Conservation (phyloP, 2,797 vertebrate species). For the Eupleurogrammus muticus region DNA sequence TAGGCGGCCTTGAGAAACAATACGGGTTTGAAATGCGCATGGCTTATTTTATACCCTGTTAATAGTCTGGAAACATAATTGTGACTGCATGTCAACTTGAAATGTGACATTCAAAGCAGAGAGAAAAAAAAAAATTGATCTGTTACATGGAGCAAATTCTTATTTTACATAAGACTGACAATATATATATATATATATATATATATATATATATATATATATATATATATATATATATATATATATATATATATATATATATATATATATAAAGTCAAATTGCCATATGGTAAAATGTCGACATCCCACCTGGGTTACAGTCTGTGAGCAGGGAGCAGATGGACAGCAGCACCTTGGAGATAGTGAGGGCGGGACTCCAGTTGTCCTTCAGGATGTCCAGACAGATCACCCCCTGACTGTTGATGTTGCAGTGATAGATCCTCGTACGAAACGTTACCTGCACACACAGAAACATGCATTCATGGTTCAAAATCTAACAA, state of each 20-base stretch:
- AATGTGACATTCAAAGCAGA: constrained; percentile 9
- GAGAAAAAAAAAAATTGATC: not conserved
- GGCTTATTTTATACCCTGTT: constrained; percentile 19
- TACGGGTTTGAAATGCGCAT: constrained; percentile 26
- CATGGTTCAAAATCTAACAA: no score
- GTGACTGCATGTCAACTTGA: not conserved
- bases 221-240: fast-evolving
- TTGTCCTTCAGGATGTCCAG: constrained; percentile 99
- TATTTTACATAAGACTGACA: not conserved
- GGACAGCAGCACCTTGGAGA: constrained; percentile 98
- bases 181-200: fast-evolving
- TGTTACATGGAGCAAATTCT: not conserved
- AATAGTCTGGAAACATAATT: constrained; percentile 26
- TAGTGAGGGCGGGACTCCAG: constrained; percentile 97
- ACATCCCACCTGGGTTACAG: constrained; percentile 93
- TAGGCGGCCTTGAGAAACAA: constrained; percentile 11
- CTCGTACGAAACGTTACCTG: constrained; percentile 97
- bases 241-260: fast-evolving
- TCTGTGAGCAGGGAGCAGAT: constrained; percentile 99
- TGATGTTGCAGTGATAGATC: constrained; percentile 99
- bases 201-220: fast-evolving
- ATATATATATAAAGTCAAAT: no score
- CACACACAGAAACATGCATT: no score
- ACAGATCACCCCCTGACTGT: constrained; percentile 98
- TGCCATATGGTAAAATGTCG: not conserved